Evolutionary conservation across 2,888 invertebrate species (phyloP).

Genomic region (Agonopterix arenella): DNA sequence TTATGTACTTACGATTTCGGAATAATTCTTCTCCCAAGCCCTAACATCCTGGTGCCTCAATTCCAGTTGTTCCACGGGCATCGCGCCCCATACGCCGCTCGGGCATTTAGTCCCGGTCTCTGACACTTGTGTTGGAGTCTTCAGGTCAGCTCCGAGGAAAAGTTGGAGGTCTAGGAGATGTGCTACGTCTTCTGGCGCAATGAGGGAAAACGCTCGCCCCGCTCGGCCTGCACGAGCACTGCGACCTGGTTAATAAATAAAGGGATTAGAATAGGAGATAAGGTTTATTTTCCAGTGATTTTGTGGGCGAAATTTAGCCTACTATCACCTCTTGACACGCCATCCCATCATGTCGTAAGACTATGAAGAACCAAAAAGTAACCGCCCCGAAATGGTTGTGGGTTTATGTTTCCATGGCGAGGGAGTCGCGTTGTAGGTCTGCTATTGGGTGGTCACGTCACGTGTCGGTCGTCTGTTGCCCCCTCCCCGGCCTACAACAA

Average conservation of each 20-base stretch:
- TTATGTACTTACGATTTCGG: constrained; percentile 84
- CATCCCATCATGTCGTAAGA: too few species aligned
- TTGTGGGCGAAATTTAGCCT: too few species aligned
- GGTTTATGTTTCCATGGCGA: too few species aligned
- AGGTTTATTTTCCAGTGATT: too few species aligned
- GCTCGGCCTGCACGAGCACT: constrained; percentile 96
- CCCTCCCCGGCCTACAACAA: too few species aligned
- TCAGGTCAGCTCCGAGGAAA: constrained; percentile 88
- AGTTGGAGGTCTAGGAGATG: constrained; percentile 96
- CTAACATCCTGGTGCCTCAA: constrained; percentile 87
- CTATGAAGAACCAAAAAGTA: too few species aligned
- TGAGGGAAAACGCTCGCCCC: constrained; percentile 94
- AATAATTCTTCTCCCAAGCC: constrained; percentile 82
- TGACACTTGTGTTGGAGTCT: constrained; percentile 36
- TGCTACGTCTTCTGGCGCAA: constrained; percentile 93
- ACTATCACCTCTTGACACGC: too few species aligned
- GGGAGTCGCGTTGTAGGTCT: too few species aligned
- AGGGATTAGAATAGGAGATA: too few species aligned
- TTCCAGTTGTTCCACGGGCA: constrained; percentile 90
- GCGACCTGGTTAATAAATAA: constrained; percentile 74
- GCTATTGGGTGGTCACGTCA: too few species aligned
- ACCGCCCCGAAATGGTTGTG: too few species aligned
- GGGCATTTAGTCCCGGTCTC: constrained; percentile 52
- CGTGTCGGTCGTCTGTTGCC: too few species aligned
- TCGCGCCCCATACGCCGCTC: constrained; percentile 84